phyloP scores from a whole-genome alignment of 2,888 invertebrate species.

The Pemphredon lugubris region DNA sequence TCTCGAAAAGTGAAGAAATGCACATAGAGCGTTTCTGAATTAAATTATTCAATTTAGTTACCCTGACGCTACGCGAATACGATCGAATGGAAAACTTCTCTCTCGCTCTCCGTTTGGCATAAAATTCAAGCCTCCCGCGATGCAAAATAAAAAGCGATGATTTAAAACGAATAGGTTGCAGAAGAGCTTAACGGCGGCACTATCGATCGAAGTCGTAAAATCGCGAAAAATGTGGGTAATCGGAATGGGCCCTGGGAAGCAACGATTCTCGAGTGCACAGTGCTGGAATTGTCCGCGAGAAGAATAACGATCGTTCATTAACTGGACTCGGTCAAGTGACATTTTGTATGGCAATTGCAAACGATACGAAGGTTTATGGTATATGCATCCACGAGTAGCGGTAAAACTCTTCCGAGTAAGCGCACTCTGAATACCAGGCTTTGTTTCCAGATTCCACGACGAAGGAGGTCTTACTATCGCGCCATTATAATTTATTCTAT shows the following conservation, averaged over 20 bases:
- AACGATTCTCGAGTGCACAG: constrained; percentile 38
- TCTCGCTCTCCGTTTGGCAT: no score
- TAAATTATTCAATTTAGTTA: no score
- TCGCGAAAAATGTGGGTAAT: constrained; percentile 16
- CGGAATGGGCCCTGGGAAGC: constrained; percentile 15
- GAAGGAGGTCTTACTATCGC: constrained; percentile 53
- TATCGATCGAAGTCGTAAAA: neutral
- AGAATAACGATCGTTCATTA: constrained; percentile 54
- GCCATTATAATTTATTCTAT: constrained; percentile 46
- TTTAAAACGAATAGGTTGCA: no score
- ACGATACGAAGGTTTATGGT: constrained; percentile 34
- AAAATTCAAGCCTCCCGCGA: no score
- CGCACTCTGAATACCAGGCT: constrained; percentile 53
- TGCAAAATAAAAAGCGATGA: no score
- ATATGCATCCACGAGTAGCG: constrained; percentile 20
- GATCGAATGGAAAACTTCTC: no score
- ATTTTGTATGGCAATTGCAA: constrained; percentile 48
- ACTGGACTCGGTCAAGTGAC: constrained; percentile 29
- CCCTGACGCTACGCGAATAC: no score
- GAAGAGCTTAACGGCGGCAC: no score
- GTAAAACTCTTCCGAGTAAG: constrained; percentile 11
- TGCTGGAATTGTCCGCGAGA: constrained; percentile 44
- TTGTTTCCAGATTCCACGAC: constrained; percentile 43
- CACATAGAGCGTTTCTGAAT: no score
- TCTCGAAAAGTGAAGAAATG: no score